Evolutionary conservation across 2,888 invertebrate species (phyloP).

Genomic region (Ischnura elegans): DNA sequence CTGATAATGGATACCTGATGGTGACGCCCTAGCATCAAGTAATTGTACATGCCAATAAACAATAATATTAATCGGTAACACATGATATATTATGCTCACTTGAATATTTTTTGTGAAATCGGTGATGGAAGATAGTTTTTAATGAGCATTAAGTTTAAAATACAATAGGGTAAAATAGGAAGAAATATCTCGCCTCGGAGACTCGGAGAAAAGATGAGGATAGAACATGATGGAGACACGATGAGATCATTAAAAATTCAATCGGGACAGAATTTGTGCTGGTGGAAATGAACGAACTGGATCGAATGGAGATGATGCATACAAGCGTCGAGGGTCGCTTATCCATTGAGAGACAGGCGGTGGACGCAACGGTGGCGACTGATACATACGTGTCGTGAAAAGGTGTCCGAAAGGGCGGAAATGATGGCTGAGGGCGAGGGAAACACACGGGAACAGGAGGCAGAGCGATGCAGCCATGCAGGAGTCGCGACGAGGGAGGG

Average conservation of each 20-base stretch:
- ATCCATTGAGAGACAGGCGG: background rate
- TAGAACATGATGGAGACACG: background rate
- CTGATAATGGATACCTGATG: too few relatives aligned
- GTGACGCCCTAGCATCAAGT: too few relatives aligned
- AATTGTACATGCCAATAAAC: too few relatives aligned
- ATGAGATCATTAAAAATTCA: background rate
- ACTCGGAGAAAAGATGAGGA: too few relatives aligned
- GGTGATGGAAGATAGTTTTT: too few relatives aligned
- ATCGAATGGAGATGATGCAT: background rate
- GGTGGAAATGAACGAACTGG: background rate
- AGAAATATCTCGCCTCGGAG: too few relatives aligned
- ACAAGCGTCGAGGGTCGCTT: background rate
- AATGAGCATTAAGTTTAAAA: too few relatives aligned
- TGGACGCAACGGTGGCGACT: background rate
- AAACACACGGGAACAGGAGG: background rate
- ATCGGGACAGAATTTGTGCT: background rate
- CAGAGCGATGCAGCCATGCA: conserved; percentile 8
- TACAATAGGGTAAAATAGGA: too few relatives aligned
- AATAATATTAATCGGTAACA: too few relatives aligned
- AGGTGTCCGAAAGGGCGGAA: background rate
- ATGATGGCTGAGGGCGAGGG: background rate
- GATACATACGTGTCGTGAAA: background rate
- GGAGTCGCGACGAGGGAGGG: background rate
- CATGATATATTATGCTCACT: too few relatives aligned
- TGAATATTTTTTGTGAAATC: too few relatives aligned